These are phyloP conservation scores for Tragelaphus strepsiceros DNA, from an alignment of 2,113 vertebrate species.

Conservation along the genomic window DNA sequence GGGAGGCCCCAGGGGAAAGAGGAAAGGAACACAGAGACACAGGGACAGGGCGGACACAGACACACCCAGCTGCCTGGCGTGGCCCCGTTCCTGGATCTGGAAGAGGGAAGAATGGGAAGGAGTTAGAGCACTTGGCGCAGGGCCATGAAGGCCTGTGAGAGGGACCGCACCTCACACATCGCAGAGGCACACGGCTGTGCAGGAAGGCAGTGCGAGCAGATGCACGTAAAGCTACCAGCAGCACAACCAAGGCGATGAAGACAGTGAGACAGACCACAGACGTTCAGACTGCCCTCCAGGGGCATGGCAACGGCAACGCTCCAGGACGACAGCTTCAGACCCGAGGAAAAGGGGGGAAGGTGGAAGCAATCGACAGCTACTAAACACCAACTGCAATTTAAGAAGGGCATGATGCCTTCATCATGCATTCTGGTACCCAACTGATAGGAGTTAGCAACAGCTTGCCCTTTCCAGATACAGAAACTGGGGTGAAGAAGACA, in stretches of 20 bases:
- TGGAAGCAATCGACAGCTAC: background rate
- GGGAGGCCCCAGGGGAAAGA: accelerated
- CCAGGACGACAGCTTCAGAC: background rate
- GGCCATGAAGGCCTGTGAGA: accelerated
- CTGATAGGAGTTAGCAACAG: background rate
- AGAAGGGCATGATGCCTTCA: background rate
- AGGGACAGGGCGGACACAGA: background rate
- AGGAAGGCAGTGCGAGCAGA: accelerated
- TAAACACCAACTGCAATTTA: background rate
- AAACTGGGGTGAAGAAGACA: background rate
- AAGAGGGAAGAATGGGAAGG: background rate
- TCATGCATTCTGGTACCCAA: background rate
- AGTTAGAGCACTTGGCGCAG: background rate
- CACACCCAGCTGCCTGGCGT: accelerated
- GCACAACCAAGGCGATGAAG: accelerated
- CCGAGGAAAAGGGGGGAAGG: background rate
- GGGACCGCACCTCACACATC: accelerated
- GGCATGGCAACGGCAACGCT: accelerated
- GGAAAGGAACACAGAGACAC: background rate
- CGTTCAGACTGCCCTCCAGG: background rate
- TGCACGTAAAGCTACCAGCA: accelerated
- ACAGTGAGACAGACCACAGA: background rate
- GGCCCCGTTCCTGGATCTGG: background rate
- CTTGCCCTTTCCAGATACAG: background rate
- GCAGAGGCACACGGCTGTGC: background rate